Conservation (phyloP, 2,797 vertebrate genomes). For the Peromyscus melanophrys region DNA sequence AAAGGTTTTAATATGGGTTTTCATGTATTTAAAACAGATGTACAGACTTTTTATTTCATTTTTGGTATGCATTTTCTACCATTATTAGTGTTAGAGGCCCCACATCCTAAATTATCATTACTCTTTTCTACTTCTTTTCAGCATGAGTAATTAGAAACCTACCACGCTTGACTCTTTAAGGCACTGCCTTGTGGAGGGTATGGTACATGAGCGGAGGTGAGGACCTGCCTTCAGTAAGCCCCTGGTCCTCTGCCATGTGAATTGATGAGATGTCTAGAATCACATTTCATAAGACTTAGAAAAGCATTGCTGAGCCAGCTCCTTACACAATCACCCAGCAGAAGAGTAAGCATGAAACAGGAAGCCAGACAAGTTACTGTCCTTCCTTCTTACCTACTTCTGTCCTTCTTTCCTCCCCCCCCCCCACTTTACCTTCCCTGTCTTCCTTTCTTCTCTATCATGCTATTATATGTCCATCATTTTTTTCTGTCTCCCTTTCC, state of each 20-base stretch:
- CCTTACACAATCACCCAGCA: neutral
- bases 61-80: neutral
- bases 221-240: neutral
- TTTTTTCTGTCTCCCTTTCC: neutral
- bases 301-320: neutral
- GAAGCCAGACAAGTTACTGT: neutral
- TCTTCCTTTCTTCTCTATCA: neutral
- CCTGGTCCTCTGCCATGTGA: neutral
- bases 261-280: neutral
- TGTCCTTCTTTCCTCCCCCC: neutral
- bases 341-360: neutral
- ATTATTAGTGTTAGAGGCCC: slow-evolving; percentile 31
- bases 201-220: neutral
- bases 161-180: neutral
- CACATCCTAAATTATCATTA: slow-evolving; percentile 40
- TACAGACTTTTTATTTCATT: slow-evolving; percentile 45
- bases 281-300: neutral
- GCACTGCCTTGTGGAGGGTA: neutral
- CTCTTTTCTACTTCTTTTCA: slow-evolving; percentile 40
- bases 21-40: slow-evolving; percentile 4
- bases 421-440: neutral
- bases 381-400: too few species aligned
- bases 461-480: neutral
- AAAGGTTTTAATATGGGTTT: slow-evolving; percentile 61
- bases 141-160: slow-evolving; percentile 55